Conservation (phyloP, 2,797 vertebrate species). For the Rhinogobio ventralis region DNA sequence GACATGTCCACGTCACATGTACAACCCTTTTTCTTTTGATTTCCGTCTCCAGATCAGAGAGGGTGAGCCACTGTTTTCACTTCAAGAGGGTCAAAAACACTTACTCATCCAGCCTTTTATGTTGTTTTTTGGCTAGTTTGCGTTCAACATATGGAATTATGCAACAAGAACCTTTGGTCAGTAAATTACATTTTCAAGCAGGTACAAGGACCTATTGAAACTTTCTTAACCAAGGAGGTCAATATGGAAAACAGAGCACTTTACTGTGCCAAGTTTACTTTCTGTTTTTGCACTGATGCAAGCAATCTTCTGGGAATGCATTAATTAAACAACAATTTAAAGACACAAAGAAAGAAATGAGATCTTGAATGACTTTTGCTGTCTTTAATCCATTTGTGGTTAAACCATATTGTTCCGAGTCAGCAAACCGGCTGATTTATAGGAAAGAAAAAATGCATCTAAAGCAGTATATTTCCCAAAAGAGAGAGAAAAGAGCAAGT, state of each 20-base stretch:
- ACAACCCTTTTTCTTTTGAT: conserved; percentile 35
- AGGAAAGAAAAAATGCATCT: conserved; percentile 3
- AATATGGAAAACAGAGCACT: not conserved
- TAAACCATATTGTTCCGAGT: conserved; percentile 4
- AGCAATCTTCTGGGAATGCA: not conserved
- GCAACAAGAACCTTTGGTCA: not conserved
- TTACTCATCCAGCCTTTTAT: conserved; percentile 16
- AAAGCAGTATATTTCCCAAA: conserved; percentile 10
- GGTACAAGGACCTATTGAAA: not conserved
- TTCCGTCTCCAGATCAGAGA: conserved; percentile 7
- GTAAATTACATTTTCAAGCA: not conserved
- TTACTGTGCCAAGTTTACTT: not conserved
- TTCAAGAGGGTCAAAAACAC: conserved; percentile 25
- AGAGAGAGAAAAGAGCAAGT: conserved; percentile 3
- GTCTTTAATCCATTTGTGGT: conserved; percentile 15
- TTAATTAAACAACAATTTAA: conserved; percentile 10
- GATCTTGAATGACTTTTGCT: conserved; percentile 19
- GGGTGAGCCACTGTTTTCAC: conserved; percentile 4
- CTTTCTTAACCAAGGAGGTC: not conserved
- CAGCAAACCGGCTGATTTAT: conserved; percentile 28
- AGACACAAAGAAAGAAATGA: not conserved
- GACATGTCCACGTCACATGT: conserved; percentile 9
- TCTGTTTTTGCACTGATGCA: not conserved
- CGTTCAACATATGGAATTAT: conserved; percentile 9
- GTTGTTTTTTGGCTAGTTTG: not conserved